A percentile compares a stretch with the other conserved stretches of the same genome.
Conservation (phyloP, 2,113 vertebrate species). For the Labeo rohita region DNA sequence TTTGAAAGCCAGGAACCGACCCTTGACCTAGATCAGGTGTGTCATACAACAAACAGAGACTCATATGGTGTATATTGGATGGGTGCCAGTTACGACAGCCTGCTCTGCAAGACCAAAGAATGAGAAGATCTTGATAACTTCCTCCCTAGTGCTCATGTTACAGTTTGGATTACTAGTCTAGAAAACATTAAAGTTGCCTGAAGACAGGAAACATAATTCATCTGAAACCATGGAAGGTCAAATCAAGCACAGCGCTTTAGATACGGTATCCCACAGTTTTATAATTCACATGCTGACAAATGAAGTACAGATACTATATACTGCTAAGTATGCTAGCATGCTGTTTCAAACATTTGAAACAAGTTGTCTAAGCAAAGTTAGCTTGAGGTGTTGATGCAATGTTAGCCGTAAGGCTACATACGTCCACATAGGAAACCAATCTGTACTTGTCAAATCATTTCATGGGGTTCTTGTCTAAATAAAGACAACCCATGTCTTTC, state of each 20-base stretch:
- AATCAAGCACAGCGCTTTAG: neutral
- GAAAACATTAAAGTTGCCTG: neutral
- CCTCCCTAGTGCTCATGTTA: conserved; percentile 22
- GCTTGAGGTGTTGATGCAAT: neutral
- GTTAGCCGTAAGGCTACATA: neutral
- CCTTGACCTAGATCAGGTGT: conserved; percentile 74
- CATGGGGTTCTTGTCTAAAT: neutral
- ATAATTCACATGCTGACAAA: too few species aligned
- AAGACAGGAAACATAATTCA: conserved; percentile 26
- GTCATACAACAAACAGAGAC: conserved; percentile 47
- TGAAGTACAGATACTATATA: neutral
- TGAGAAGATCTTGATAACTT: conserved; percentile 33
- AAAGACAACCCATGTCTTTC: neutral
- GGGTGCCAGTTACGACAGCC: conserved; percentile 19
- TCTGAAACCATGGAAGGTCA: neutral
- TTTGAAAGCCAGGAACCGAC: conserved; percentile 43
- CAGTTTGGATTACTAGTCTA: conserved; percentile 12
- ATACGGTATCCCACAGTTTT: neutral
- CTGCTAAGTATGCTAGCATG: neutral
- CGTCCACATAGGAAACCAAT: neutral
- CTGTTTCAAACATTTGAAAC: neutral
- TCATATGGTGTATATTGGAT: conserved; percentile 7
- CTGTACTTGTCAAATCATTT: neutral
- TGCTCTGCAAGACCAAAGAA: conserved; percentile 12
- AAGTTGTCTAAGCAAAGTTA: neutral